A percentile compares a stretch with the other conserved stretches of the same genome.
These are phyloP conservation scores for Dynastes grantii DNA, from an alignment of 2,888 invertebrate genomes.

Conservation along the genomic window DNA sequence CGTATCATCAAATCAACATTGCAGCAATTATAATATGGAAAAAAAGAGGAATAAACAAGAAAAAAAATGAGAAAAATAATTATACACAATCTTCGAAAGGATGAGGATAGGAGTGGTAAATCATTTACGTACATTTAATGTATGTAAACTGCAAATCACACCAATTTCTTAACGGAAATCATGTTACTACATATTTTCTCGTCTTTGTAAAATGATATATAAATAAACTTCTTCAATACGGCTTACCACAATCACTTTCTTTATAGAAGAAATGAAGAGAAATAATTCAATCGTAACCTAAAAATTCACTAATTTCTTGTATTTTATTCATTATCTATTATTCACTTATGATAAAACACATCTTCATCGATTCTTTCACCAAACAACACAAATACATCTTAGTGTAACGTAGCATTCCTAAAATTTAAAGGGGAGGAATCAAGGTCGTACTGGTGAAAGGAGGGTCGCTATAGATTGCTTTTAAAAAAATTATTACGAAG, in stretches of 20 bases:
- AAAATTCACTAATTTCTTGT: slow-evolving; percentile 49
- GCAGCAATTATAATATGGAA: not conserved
- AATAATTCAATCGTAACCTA: slow-evolving; percentile 38
- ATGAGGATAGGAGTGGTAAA: not conserved
- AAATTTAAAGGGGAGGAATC: no score
- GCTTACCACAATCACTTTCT: slow-evolving; percentile 3
- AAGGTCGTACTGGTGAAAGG: no score
- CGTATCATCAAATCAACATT: slow-evolving; percentile 15
- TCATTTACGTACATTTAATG: slow-evolving; percentile 18
- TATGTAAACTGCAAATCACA: slow-evolving; percentile 6
- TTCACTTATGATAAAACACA: slow-evolving; percentile 47
- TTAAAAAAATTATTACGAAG: not conserved
- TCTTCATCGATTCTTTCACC: slow-evolving; percentile 38
- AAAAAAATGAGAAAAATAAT: not conserved
- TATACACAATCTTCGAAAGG: not conserved
- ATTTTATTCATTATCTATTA: slow-evolving; percentile 28
- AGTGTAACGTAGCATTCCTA: slow-evolving; percentile 9
- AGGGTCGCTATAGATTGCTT: not conserved
- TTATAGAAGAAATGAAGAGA: slow-evolving; percentile 17
- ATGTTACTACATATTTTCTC: not conserved
- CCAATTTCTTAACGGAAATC: not conserved
- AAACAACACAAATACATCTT: slow-evolving; percentile 31
- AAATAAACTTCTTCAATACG: slow-evolving; percentile 35
- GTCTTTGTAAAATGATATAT: slow-evolving; percentile 24
- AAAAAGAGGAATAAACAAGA: not conserved